Conservation (phyloP, 2,888 invertebrate species). For the Cistogaster globosa region DNA sequence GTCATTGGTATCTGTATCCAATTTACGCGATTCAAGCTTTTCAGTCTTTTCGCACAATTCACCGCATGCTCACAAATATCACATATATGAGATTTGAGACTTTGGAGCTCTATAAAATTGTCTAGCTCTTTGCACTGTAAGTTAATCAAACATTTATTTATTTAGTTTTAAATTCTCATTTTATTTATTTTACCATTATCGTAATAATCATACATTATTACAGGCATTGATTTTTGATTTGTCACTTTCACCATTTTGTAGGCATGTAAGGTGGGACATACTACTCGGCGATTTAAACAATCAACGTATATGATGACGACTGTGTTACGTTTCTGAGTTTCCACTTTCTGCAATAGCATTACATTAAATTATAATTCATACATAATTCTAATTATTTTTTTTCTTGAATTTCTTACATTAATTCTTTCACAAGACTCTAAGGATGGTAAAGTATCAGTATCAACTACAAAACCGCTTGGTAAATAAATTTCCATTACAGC, state of each 20-base stretch:
- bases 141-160: not conserved
- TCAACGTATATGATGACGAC: conserved; percentile 90
- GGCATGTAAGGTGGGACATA: conserved; percentile 94
- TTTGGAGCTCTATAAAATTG: conserved; percentile 90
- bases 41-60: conserved; percentile 81
- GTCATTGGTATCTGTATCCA: conserved; percentile 70
- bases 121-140: conserved; percentile 89
- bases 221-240: conserved; percentile 92
- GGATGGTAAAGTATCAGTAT: conserved; percentile 90
- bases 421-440: conserved; percentile 84
- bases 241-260: conserved; percentile 93
- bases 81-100: conserved; percentile 89
- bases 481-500: conserved; percentile 94
- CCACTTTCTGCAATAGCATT: conserved; percentile 84
- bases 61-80: conserved; percentile 90
- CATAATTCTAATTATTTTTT: not conserved
- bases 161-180: not conserved
- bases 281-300: conserved; percentile 87
- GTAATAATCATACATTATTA: conserved; percentile 95
- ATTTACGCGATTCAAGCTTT: conserved; percentile 77
- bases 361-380: not conserved
- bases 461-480: conserved; percentile 95
- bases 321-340: conserved; percentile 86
- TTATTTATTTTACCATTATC: conserved; percentile 90
- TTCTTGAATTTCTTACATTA: conserved; percentile 74